Evolutionary conservation across 2,888 invertebrate genomes (phyloP), one percentile per base, ranked within the genome.

Genomic region (Dynastes hyllus): DNA sequence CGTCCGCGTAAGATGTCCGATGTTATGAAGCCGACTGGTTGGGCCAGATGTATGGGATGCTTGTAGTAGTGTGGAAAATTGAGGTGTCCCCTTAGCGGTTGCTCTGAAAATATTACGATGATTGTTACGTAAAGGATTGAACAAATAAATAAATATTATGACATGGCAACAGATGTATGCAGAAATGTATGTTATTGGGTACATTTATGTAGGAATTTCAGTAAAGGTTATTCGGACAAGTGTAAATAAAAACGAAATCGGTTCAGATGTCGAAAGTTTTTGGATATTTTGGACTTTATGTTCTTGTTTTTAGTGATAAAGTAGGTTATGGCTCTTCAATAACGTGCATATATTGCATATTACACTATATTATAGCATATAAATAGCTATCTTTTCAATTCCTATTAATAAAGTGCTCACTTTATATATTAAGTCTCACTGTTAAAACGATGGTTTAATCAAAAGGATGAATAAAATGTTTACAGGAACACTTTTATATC

Each of bases 1-100:
- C 50, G 67, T 27, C 69, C 75, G 37, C 67, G 77, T 32, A 86
- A 85, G 50, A 87, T 80, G 81, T 87, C 87, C 22, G 82, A 82
- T n/a, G 86, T 86, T 76, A 88, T 87, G 37, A 85, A 78, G 73
- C 86, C 83, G 29, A 88, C 87, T n/a, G 88, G 88, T 78, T 85
- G 82, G 6, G 82, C 83, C 5, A 87, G 82, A 45, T 83, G 80
- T 4, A 87, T 81, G 8, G 88, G 88, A 71, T 83, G 83, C 13
- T 81, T 81, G 78, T 86, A 87, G 76, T 87, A 84, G 70, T 82
- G 83, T 8, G 87, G 87, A 79, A 83, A 87, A 65, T 82, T 80
- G 73, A 85, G 82, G 81, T 86, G 87, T 71, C 84, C 87, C 75
- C 82, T 81, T 65, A 81, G 77, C 53, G 81, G 80, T 37, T 80